phyloP scores from a whole-genome alignment of 30 jellyfish, hydroid and myxozoan genomes.

The Turritopsis rubra region DNA sequence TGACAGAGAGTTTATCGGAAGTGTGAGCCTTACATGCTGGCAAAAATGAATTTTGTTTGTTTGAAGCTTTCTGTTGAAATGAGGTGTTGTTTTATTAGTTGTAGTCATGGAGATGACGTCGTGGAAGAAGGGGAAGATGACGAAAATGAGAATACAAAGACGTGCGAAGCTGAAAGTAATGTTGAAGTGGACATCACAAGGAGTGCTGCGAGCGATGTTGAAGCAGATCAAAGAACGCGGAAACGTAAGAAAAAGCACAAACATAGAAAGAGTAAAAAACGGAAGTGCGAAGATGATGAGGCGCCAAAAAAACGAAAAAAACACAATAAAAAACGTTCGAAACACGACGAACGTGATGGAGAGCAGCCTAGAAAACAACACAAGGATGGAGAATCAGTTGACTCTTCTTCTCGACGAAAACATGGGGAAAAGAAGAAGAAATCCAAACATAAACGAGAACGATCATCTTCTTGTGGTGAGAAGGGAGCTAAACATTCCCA shows the following conservation, averaged over 20 bases:
- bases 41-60: too few species aligned
- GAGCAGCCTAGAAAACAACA: neutral
- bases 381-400: neutral
- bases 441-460: neutral
- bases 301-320: neutral
- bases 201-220: neutral
- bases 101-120: neutral
- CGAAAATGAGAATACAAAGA: neutral
- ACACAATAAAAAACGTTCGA: neutral
- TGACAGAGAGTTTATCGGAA: too few species aligned
- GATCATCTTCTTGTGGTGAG: neutral
- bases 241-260: neutral
- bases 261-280: neutral
- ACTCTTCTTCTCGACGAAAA: neutral
- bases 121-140: neutral
- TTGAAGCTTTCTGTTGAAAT: neutral
- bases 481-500: neutral
- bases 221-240: neutral
- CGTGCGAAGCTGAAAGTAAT: neutral
- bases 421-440: constrained; percentile 4
- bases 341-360: neutral
- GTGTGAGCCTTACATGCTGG: too few species aligned
- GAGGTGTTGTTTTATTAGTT: neutral
- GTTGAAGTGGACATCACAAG: neutral
- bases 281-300: constrained; percentile 5